A percentile compares a stretch with the other conserved stretches of the same genome.
phyloP scores from a whole-genome alignment of 1,140 invertebrate species.

The Epicauta chinensis region DNA sequence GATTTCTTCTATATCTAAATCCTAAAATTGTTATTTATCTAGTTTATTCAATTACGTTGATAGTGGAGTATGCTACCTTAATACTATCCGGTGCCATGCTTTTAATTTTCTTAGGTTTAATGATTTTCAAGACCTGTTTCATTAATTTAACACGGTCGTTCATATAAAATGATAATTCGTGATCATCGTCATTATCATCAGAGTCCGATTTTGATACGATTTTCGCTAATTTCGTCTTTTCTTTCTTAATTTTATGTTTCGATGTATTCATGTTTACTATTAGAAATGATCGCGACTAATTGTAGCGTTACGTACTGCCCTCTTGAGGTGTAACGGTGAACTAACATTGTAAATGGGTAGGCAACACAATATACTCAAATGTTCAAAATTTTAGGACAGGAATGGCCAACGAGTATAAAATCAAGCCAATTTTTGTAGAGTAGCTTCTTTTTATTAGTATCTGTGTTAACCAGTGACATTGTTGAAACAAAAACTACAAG shows the following conservation, averaged over 20 bases:
- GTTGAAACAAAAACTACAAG: too few relatives aligned
- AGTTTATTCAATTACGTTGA: not conserved
- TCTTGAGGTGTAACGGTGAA: too few relatives aligned
- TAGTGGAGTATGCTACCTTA: conserved; percentile 34
- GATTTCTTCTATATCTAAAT: conserved; percentile 50
- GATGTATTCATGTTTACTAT: too few relatives aligned
- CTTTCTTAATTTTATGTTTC: conserved; percentile 11
- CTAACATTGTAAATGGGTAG: too few relatives aligned
- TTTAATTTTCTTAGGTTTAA: conserved; percentile 55
- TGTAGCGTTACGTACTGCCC: too few relatives aligned
- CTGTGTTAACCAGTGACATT: too few relatives aligned
- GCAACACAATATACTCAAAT: too few relatives aligned
- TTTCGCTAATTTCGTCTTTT: conserved; percentile 29
- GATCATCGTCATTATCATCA: conserved; percentile 33
- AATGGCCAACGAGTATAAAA: too few relatives aligned
- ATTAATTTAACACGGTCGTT: conserved; percentile 57
- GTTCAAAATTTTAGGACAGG: too few relatives aligned
- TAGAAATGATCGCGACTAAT: too few relatives aligned
- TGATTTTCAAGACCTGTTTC: conserved; percentile 55
- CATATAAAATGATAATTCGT: conserved; percentile 51
- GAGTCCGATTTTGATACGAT: conserved; percentile 26
- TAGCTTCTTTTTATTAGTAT: too few relatives aligned
- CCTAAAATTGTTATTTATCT: conserved; percentile 30
- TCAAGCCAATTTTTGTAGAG: too few relatives aligned
- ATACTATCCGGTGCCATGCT: conserved; percentile 54